phyloP scores from a whole-genome alignment of 2,797 vertebrate species.

The Eremophila alpestris region DNA sequence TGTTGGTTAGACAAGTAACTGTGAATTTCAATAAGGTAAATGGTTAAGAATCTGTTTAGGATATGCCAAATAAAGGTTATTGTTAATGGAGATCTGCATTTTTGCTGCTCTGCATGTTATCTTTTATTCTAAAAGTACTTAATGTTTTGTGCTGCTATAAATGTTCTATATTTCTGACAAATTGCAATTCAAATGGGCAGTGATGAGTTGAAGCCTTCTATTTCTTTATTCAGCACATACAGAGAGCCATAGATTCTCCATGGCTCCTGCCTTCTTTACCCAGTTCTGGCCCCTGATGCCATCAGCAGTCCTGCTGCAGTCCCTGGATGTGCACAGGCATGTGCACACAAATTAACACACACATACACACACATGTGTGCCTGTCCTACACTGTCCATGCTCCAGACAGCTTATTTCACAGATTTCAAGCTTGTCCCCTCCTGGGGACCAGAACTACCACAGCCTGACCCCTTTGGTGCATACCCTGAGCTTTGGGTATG shows the following conservation, averaged over 20 bases:
- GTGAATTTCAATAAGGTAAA: not conserved
- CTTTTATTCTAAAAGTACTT: not conserved
- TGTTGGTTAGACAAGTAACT: not conserved
- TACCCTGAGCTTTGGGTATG: not conserved
- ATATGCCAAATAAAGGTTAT: not conserved
- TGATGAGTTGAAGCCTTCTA: not conserved
- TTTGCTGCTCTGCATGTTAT: not conserved
- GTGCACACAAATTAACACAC: fast-evolving
- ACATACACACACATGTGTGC: fast-evolving
- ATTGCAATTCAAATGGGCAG: not conserved
- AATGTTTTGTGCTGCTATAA: not conserved
- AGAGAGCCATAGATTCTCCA: not conserved
- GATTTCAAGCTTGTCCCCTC: not conserved
- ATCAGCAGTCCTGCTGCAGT: not conserved
- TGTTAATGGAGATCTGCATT: not conserved
- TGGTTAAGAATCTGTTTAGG: not conserved
- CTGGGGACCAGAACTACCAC: not conserved
- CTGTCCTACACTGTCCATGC: not conserved
- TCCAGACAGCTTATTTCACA: not conserved
- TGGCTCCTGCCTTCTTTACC: not conserved
- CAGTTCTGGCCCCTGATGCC: not conserved
- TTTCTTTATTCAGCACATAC: not conserved
- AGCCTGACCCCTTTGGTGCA: not conserved
- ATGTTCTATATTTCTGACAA: not conserved
- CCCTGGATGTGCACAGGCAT: fast-evolving